Evolutionary conservation across 2,113 vertebrate species (phyloP).

Genomic region (Bufo gargarizans): DNA sequence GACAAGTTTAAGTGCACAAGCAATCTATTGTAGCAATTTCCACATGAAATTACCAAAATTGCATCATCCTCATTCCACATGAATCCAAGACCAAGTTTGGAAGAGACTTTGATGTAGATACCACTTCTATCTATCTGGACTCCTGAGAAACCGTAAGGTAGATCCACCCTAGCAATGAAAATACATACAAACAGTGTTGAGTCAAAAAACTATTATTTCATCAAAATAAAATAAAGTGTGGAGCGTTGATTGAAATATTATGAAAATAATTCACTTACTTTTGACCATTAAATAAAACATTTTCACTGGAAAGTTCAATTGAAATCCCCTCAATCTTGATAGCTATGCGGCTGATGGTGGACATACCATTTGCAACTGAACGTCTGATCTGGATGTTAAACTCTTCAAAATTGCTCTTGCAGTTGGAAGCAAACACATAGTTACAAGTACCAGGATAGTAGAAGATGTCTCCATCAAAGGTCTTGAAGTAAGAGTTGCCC

Average conservation of each 20-base stretch:
- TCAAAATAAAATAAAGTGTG: background rate
- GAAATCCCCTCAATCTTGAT: slow-evolving; percentile 80
- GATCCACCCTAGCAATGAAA: slow-evolving; percentile 19
- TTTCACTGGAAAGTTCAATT: slow-evolving; percentile 71
- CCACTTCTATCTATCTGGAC: slow-evolving; percentile 51
- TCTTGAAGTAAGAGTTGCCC: slow-evolving; percentile 90
- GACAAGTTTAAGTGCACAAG: no score
- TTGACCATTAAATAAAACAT: slow-evolving; percentile 67
- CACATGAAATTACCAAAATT: slow-evolving; percentile 36
- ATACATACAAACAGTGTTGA: background rate
- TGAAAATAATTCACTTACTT: slow-evolving; percentile 69
- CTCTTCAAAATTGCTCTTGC: slow-evolving; percentile 75
- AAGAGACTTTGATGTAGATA: slow-evolving; percentile 46
- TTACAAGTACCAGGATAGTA: slow-evolving; percentile 84
- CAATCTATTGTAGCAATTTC: background rate
- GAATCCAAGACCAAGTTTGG: slow-evolving; percentile 47
- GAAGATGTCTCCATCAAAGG: slow-evolving; percentile 85
- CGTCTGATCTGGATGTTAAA: slow-evolving; percentile 87
- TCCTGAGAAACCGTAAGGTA: slow-evolving; percentile 49
- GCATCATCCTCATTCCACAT: slow-evolving; percentile 59
- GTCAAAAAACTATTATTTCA: background rate
- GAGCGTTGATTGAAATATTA: background rate
- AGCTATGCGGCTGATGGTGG: slow-evolving; percentile 67
- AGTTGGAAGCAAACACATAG: slow-evolving; percentile 80
- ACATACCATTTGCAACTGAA: slow-evolving; percentile 49